Base-by-base conservation (phyloP, 92 coral and sea anemone genomes). In the Phenganax stokvisi region DNA sequence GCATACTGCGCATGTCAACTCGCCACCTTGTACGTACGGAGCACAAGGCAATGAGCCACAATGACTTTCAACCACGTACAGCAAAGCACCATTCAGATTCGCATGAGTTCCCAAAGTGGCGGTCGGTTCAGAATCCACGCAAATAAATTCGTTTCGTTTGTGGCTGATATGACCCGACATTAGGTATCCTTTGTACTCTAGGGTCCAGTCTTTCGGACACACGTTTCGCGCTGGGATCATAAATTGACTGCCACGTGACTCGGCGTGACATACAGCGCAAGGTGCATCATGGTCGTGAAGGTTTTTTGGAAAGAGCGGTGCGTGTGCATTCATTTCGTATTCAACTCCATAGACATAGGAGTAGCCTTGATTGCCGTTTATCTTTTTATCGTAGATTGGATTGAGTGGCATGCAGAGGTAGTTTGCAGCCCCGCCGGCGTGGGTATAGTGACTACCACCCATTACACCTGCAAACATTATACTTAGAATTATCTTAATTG, bases 1-100 rank as follows among this genome's bases (percentile, higher is more conserved):
- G 62, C 97, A 92, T 10, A 92, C 97, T 44, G 89, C 96, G 78
- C 97, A 92, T 3, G 96, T 85, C 77, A 92, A 68, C 69, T 92
- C 96, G 17, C 88, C 72, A 16, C 92, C 92, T 0, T 81, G 8
- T 1, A 83, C 81, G 55, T 91, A 91, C 10, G 88, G 88, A 12
- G 30, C 37, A 82, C 97, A 92, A 1, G 91, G 92, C 85, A 92
- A 77, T 3, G 91, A 15, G 17, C 89, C 87, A 75, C 97, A 92
- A 55, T 54, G 57, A 9, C 90, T 85, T 62, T 90, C 87, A 12
- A 83, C 91, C 0, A 71, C 6, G 75, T 86, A 90, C 63, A 92
- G 62, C 81, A 90, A 74, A 2, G 91, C 90, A 0, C 96, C 97
- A 28, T 90, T 65, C 29, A 30, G 71, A 69, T 58, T 65, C 0